These are phyloP conservation scores for Girardinichthys multiradiatus DNA, from an alignment of 2,113 vertebrate species.

Conservation along the genomic window DNA sequence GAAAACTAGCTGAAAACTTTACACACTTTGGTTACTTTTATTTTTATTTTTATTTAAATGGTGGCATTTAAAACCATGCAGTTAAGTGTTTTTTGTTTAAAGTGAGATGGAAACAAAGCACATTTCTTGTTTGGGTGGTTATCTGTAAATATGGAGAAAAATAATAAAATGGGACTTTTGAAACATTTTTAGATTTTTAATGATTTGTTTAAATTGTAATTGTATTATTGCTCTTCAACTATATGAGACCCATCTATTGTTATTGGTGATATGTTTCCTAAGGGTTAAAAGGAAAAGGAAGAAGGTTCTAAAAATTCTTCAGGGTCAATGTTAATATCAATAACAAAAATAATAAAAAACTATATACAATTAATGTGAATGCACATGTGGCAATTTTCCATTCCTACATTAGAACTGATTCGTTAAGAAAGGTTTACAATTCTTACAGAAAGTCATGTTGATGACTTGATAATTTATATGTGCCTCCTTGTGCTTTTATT, in stretches of 20 bases:
- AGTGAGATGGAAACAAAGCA: not conserved
- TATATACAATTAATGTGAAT: not conserved
- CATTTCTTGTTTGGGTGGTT: not conserved
- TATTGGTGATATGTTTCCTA: too few relatives aligned
- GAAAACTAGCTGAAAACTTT: slow-evolving; percentile 1
- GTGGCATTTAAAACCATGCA: not conserved
- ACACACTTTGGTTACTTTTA: not conserved
- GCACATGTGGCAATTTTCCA: not conserved
- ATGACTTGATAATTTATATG: too few relatives aligned
- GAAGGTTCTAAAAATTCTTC: too few relatives aligned
- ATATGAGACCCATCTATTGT: too few relatives aligned
- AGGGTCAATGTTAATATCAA: too few relatives aligned
- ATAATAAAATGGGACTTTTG: not conserved
- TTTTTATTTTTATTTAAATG: not conserved
- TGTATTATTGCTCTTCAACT: too few relatives aligned
- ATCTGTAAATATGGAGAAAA: not conserved
- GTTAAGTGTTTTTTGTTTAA: not conserved
- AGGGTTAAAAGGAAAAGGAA: too few relatives aligned
- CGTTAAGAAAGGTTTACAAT: too few relatives aligned
- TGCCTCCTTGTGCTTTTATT: too few relatives aligned
- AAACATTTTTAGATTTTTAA: not conserved
- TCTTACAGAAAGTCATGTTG: too few relatives aligned
- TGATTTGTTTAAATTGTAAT: not conserved
- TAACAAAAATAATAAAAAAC: not conserved
- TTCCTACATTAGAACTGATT: too few relatives aligned